These are phyloP conservation scores for Drosophila tanythrix DNA, from an alignment of 2,888 invertebrate species.

Conservation along the genomic window DNA sequence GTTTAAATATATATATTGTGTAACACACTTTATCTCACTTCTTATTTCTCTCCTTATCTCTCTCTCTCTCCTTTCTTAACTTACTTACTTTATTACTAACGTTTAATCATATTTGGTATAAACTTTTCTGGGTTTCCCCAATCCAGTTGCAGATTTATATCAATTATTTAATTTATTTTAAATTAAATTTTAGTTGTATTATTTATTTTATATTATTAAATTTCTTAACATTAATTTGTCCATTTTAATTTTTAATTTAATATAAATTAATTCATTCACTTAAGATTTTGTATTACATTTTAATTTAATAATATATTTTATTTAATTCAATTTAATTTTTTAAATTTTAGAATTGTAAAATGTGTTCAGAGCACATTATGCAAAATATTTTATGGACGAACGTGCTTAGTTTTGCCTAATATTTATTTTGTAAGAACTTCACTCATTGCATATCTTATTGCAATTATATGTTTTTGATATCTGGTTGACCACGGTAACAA, in stretches of 20 bases:
- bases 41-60: not conserved
- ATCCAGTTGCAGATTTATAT: not conserved
- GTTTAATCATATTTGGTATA: not conserved
- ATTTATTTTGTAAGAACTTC: not conserved
- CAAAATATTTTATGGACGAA: too few species aligned
- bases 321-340: not conserved
- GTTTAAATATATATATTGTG: not conserved
- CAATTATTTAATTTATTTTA: not conserved
- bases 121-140: not conserved
- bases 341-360: too few species aligned
- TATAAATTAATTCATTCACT: not conserved
- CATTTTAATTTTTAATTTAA: not conserved
- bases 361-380: too few species aligned
- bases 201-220: not conserved
- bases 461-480: too few species aligned
- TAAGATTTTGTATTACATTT: not conserved
- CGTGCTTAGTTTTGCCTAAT: not conserved
- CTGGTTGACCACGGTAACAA: not conserved
- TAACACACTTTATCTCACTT: not conserved
- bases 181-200: too few species aligned
- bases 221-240: not conserved
- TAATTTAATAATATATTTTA: not conserved
- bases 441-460: not conserved
- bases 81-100: not conserved
- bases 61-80: not conserved